Evolutionary conservation across 1,140 invertebrate genomes (phyloP).

Genomic region (Nasonia giraulti): DNA sequence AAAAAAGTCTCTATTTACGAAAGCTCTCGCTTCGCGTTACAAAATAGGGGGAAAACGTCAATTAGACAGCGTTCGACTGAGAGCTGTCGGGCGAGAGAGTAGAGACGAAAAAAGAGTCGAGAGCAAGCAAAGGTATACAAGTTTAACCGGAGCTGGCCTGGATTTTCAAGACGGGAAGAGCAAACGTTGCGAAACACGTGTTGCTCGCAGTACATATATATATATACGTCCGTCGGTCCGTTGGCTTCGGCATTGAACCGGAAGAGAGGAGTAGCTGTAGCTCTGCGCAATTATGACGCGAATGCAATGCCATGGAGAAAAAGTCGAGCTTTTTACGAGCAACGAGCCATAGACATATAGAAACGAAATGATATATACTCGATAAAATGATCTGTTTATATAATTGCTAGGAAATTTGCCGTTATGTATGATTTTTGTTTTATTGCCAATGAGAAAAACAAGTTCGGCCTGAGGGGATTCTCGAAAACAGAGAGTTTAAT

Average conservation of each 20-base stretch:
- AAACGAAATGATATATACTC: no score
- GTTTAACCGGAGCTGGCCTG: constrained; percentile 11
- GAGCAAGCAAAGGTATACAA: not conserved
- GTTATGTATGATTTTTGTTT: no score
- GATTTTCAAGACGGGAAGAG: constrained; percentile 19
- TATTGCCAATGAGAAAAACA: no score
- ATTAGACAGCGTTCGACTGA: not conserved
- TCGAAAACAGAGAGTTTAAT: no score
- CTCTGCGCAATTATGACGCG: no score
- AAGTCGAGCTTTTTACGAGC: no score
- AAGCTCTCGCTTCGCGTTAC: not conserved
- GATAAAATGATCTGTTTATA: no score
- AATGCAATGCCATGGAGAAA: no score
- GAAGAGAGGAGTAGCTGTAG: no score
- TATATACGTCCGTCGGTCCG: not conserved
- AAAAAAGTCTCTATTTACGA: not conserved
- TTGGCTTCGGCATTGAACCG: not conserved
- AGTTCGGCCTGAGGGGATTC: no score
- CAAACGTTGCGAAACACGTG: constrained; percentile 10
- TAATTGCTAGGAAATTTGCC: no score
- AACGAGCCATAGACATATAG: no score
- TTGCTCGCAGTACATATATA: constrained; percentile 1
- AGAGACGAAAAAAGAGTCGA: not conserved
- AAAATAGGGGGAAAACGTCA: not conserved
- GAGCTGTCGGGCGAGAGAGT: not conserved